A percentile compares a stretch with the other conserved stretches of the same genome.
Evolutionary conservation across 2,113 vertebrate species (phyloP).

Genomic region (Natator depressus): DNA sequence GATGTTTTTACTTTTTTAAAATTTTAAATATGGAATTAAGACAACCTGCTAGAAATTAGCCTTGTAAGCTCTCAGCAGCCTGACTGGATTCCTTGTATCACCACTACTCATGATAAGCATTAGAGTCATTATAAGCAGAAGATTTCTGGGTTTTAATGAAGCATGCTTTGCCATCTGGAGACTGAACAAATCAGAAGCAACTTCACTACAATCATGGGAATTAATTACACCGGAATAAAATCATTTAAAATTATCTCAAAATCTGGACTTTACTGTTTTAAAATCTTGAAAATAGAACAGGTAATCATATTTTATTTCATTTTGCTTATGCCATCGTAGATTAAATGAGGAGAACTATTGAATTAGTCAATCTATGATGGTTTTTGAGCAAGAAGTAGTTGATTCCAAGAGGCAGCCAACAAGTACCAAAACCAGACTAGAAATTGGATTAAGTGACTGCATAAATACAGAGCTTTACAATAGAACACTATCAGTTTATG

Average conservation of each 20-base stretch:
- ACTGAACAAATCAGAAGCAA: background rate
- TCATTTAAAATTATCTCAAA: background rate
- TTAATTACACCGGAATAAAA: background rate
- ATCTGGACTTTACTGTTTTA: background rate
- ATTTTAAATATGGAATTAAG: background rate
- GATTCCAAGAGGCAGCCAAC: background rate
- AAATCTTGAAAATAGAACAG: background rate
- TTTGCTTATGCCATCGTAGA: background rate
- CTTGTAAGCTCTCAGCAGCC: slow-evolving; percentile 37
- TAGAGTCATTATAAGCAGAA: slow-evolving; percentile 49
- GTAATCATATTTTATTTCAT: background rate
- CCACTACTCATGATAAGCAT: slow-evolving; percentile 59
- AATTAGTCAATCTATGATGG: background rate
- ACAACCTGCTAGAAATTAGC: slow-evolving; percentile 57
- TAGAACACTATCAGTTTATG: background rate
- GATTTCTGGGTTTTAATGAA: slow-evolving; percentile 42
- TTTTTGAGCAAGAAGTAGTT: background rate
- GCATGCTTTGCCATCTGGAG: slow-evolving; percentile 56
- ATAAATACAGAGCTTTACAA: fast-evolving
- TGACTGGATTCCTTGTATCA: slow-evolving; percentile 50
- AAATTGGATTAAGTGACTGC: fast-evolving
- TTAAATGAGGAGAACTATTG: background rate
- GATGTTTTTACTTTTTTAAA: slow-evolving; percentile 21
- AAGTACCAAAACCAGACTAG: background rate
- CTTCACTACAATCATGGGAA: background rate